Evolutionary conservation across 2,888 invertebrate species (phyloP).

Genomic region (Corythucha ciliata): DNA sequence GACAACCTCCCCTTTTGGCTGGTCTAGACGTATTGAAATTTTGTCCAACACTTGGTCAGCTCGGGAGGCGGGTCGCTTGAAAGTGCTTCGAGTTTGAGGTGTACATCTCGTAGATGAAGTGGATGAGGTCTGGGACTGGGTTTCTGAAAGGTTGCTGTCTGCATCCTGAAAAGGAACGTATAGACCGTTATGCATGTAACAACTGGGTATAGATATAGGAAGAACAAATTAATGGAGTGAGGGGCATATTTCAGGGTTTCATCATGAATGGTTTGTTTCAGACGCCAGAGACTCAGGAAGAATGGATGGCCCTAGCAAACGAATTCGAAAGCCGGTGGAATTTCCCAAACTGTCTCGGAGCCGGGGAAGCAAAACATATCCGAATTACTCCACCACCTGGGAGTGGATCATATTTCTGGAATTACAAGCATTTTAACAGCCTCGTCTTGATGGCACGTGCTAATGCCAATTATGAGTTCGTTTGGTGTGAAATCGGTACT

Average conservation of each 20-base stretch:
- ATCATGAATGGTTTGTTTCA: constrained; percentile 17
- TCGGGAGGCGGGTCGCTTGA: constrained; percentile 18
- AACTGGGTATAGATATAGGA: neutral
- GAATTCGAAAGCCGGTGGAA: constrained; percentile 22
- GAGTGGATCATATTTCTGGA: constrained; percentile 27
- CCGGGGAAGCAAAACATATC: constrained; percentile 12
- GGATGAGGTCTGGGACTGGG: constrained; percentile 2
- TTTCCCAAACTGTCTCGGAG: constrained; percentile 19
- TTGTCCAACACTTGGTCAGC: constrained; percentile 24
- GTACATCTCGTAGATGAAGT: constrained; percentile 9
- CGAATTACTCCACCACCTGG: constrained; percentile 23
- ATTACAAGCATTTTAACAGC: constrained; percentile 28
- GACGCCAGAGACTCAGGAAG: constrained; percentile 10
- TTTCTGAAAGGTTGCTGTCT: neutral
- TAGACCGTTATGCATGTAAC: neutral
- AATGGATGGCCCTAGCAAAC: constrained; percentile 16
- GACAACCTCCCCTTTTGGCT: constrained; percentile 6
- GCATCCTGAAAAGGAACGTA: constrained; percentile 9
- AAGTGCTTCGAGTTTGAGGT: neutral
- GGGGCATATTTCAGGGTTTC: neutral
- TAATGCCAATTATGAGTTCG: constrained; percentile 20
- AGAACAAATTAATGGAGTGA: neutral
- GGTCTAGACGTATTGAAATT: constrained; percentile 15
- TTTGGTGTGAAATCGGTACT: constrained; percentile 18
- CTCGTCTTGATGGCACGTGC: constrained; percentile 23